Conservation (phyloP, 2,797 vertebrate genomes). For the Erithacus rubecula region DNA sequence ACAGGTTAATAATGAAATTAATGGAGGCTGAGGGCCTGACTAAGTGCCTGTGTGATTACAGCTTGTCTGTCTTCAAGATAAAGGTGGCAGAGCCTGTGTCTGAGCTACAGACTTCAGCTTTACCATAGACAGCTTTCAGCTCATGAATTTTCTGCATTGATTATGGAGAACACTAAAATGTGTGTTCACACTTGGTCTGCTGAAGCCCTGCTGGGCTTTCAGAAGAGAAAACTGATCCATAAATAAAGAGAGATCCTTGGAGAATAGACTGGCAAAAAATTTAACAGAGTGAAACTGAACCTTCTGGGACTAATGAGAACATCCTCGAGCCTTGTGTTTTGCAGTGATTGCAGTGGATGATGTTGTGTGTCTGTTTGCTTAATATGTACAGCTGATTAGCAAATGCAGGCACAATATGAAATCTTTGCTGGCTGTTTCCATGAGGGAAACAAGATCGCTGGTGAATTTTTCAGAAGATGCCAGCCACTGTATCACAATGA, state of each 20-base stretch:
- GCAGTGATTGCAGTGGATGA: not conserved
- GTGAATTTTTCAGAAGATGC: not conserved
- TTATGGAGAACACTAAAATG: conserved; percentile 13
- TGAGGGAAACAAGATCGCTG: not conserved
- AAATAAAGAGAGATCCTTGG: conserved; percentile 7
- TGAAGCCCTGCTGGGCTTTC: not conserved
- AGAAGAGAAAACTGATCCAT: conserved; percentile 5
- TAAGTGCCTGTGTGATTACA: not conserved
- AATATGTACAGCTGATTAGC: not conserved
- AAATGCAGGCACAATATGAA: not conserved
- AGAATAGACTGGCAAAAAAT: not conserved
- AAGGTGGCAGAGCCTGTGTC: not conserved
- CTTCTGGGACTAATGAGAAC: not conserved
- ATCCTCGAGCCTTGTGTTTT: not conserved
- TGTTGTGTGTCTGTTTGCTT: not conserved
- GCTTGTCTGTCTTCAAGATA: not conserved
- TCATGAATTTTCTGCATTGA: conserved; percentile 24
- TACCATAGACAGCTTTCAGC: not conserved
- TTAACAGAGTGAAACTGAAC: not conserved
- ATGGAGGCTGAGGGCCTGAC: not conserved
- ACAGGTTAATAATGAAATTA: not conserved
- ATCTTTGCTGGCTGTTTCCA: not conserved
- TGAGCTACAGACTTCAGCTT: not conserved
- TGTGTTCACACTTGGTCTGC: conserved; percentile 27
- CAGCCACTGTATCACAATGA: not conserved